Evolutionary conservation across 2,888 invertebrate species (phyloP).

Genomic region (Thyatira batis): DNA sequence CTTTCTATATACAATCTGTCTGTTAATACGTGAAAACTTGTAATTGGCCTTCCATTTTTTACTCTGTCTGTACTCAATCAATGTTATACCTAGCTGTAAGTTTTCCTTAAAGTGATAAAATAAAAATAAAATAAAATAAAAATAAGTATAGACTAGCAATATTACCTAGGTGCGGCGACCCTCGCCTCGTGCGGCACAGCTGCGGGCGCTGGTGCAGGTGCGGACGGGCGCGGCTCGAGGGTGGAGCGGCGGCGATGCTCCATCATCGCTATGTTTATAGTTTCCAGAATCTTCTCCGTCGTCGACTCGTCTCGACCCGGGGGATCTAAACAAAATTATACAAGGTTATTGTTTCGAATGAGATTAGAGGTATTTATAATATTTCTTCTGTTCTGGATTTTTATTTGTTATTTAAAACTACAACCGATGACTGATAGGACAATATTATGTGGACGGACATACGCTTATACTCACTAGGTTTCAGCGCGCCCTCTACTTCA

Average conservation of each 20-base stretch:
- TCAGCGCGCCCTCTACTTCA: background rate
- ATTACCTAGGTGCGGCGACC: background rate
- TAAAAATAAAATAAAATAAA: no score
- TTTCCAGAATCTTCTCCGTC: constrained; percentile 48
- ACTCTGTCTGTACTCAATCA: no score
- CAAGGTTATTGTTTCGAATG: no score
- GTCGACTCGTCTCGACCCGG: constrained; percentile 21
- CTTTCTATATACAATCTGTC: no score
- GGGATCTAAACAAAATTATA: no score
- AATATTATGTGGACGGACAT: no score
- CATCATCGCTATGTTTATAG: constrained; percentile 58
- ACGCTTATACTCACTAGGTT: background rate
- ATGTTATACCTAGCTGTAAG: no score
- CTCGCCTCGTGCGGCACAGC: background rate
- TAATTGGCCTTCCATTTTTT: no score
- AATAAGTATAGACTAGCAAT: background rate
- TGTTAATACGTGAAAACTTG: no score
- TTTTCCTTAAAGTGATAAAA: no score
- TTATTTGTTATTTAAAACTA: no score
- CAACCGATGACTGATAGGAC: no score
- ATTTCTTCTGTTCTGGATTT: background rate
- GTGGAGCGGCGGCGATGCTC: constrained; percentile 43
- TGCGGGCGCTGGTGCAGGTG: background rate
- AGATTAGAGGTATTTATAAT: background rate
- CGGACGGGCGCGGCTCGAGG: constrained; percentile 14